Evolutionary conservation across 2,113 vertebrate species (phyloP).

Genomic region (Micronycteris hirsuta): DNA sequence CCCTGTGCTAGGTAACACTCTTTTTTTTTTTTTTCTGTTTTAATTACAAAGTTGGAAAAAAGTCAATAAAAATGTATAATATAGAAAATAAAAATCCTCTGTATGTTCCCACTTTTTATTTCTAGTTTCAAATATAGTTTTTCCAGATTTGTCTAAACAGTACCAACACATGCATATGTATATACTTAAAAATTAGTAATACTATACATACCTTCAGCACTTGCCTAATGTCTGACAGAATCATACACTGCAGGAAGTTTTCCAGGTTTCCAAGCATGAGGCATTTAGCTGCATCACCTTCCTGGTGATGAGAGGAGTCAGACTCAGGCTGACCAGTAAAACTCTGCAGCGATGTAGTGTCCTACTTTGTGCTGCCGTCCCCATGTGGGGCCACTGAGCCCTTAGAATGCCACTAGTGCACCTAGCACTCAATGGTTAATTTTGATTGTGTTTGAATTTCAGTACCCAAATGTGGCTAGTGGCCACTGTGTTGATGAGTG

Average conservation of each 20-base stretch:
- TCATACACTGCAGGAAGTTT: background rate
- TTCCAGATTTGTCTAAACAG: background rate
- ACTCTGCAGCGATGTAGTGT: background rate
- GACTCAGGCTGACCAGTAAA: background rate
- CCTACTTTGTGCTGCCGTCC: background rate
- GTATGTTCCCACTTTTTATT: background rate
- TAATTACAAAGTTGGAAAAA: background rate
- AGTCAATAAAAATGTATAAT: background rate
- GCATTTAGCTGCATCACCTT: background rate
- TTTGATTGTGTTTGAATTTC: background rate
- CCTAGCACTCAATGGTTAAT: background rate
- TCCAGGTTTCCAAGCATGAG: background rate
- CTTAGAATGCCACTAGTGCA: background rate
- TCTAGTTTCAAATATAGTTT: background rate
- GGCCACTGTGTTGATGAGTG: background rate
- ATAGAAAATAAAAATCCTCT: background rate
- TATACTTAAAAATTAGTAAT: background rate
- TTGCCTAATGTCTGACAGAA: background rate
- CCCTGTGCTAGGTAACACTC: too few relatives aligned
- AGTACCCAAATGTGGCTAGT: background rate
- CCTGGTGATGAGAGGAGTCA: background rate
- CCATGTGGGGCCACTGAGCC: too few relatives aligned
- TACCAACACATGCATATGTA: background rate
- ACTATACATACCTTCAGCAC: background rate
- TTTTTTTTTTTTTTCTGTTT: too few relatives aligned